phyloP scores from a whole-genome alignment of 2,888 invertebrate species.

The Thera obeliscata region DNA sequence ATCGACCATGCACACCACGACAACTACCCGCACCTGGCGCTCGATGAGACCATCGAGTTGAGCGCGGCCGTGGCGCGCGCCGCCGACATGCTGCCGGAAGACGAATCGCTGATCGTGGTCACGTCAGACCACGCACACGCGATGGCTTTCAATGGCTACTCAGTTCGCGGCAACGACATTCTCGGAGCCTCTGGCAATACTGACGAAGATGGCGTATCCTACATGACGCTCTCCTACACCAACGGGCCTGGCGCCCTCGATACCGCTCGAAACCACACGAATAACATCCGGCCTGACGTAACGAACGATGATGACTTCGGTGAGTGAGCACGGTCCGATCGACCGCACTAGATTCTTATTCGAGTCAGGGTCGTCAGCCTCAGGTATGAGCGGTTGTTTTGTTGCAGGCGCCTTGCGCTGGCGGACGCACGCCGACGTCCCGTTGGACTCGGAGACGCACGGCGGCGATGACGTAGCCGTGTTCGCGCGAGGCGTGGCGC shows the following conservation, averaged over 20 bases:
- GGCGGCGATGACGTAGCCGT: conserved; percentile 92
- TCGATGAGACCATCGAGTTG: conserved; percentile 88
- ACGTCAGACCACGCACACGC: conserved; percentile 91
- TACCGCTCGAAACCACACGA: conserved; percentile 83
- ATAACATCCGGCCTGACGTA: conserved; percentile 79
- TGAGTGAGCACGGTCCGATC: conserved; percentile 48
- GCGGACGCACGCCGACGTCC: conserved; percentile 77
- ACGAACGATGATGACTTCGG: conserved; percentile 63
- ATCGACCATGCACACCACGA: conserved; percentile 88
- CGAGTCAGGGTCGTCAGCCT: no score
- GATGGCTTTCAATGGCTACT: conserved; percentile 77
- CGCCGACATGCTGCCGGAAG: conserved; percentile 63
- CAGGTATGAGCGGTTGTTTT: neutral
- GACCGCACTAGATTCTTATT: neutral
- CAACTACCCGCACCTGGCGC: conserved; percentile 80
- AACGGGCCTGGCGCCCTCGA: conserved; percentile 64
- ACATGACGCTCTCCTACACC: conserved; percentile 83
- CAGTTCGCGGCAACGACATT: conserved; percentile 7
- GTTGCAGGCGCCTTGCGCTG: conserved; percentile 39
- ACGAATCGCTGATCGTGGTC: conserved; percentile 89
- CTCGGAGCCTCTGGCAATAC: conserved; percentile 19
- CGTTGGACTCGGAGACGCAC: conserved; percentile 88
- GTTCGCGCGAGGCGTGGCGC: conserved; percentile 88
- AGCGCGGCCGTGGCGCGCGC: conserved; percentile 82
- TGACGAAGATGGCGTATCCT: conserved; percentile 76